Conservation (phyloP, 2,797 vertebrate genomes). For the Danio tinwini region DNA sequence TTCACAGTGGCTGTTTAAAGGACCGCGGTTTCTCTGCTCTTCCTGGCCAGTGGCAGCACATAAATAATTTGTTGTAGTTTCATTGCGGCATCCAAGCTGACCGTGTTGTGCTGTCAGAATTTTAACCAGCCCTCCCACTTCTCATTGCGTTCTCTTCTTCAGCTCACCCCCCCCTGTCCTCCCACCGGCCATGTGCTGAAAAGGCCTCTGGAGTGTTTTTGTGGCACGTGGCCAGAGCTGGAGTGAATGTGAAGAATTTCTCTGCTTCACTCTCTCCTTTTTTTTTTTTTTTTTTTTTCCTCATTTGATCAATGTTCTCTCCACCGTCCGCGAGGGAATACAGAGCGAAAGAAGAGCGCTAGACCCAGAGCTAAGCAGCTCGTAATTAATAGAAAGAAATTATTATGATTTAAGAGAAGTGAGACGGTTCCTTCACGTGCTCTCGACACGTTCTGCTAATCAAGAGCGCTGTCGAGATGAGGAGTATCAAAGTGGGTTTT, state of each 20-base stretch:
- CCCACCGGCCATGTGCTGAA: conserved; percentile 47
- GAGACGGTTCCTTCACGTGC: not conserved
- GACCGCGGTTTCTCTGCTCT: conserved; percentile 7
- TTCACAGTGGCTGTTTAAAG: conserved; percentile 17
- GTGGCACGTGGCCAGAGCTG: conserved; percentile 48
- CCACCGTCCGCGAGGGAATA: not conserved
- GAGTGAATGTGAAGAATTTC: conserved; percentile 51
- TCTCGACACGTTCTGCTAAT: conserved; percentile 1
- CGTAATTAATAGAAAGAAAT: conserved; percentile 47
- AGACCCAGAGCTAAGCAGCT: conserved; percentile 28
- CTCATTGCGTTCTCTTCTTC: conserved; percentile 1
- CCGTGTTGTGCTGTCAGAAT: conserved; percentile 60
- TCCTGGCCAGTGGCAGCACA: conserved; percentile 38
- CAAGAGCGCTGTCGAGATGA: not conserved
- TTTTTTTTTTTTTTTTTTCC: no score
- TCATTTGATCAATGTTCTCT: conserved; percentile 17
- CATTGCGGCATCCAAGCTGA: conserved; percentile 38
- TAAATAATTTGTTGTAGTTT: conserved; percentile 40
- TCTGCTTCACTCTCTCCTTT: conserved; percentile 6
- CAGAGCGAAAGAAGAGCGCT: not conserved
- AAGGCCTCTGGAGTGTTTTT: conserved; percentile 42
- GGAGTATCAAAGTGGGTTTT: not conserved
- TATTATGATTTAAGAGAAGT: conserved; percentile 15
- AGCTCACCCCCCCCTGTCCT: not conserved
- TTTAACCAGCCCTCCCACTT: conserved; percentile 49